Evolutionary conservation across 2,888 invertebrate species (phyloP).

Genomic region (Ypsolopha sequella): DNA sequence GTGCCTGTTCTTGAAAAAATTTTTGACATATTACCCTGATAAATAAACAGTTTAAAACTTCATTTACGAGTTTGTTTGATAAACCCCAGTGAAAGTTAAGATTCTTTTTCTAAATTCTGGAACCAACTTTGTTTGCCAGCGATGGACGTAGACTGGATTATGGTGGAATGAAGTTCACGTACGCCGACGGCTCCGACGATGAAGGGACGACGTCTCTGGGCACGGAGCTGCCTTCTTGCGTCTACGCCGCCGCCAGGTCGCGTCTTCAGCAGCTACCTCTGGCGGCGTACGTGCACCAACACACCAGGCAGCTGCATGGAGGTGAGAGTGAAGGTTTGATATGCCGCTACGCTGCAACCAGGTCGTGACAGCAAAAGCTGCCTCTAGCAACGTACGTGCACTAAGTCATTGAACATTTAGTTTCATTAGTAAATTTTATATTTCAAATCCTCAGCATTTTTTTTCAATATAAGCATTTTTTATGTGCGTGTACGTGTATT

Average conservation of each 20-base stretch:
- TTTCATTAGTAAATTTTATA: too few relatives aligned
- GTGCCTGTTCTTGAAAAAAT: too few relatives aligned
- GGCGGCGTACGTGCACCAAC: constrained; percentile 61
- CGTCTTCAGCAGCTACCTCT: constrained; percentile 45
- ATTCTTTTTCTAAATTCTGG: too few relatives aligned
- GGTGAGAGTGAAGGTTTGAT: constrained; percentile 22
- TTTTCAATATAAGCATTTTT: too few relatives aligned
- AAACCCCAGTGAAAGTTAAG: too few relatives aligned
- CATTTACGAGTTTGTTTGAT: too few relatives aligned
- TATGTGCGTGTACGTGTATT: too few relatives aligned
- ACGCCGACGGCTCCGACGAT: constrained; percentile 56
- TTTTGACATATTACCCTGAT: too few relatives aligned
- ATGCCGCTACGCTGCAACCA: neutral
- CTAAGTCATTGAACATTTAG: too few relatives aligned
- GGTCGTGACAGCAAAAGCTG: neutral
- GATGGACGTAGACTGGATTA: constrained; percentile 53
- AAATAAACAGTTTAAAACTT: too few relatives aligned
- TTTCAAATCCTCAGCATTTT: too few relatives aligned
- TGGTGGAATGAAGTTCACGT: constrained; percentile 49
- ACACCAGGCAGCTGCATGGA: constrained; percentile 48
- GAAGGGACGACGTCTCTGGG: constrained; percentile 67
- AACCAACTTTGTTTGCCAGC: constrained; percentile 16
- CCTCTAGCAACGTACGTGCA: neutral
- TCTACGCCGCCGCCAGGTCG: constrained; percentile 75
- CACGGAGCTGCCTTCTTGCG: constrained; percentile 84